Evolutionary conservation across 2,888 invertebrate species (phyloP).

Genomic region (Calliphora vomitoria): DNA sequence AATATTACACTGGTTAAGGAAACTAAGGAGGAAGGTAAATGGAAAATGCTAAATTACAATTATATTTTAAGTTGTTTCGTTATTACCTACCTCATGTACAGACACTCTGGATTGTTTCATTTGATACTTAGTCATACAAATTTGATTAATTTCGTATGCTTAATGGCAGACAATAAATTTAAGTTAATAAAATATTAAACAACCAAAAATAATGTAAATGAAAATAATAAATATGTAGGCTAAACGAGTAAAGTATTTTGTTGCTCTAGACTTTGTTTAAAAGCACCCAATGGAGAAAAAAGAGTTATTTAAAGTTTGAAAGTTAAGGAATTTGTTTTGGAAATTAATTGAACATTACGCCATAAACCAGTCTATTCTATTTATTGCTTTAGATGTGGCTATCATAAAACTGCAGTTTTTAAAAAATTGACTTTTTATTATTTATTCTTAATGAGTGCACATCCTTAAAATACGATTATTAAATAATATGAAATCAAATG

Average conservation of each 20-base stretch:
- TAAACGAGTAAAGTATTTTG: constrained; percentile 7
- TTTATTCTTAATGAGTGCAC: no score
- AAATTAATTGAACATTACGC: no score
- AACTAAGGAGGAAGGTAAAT: background rate
- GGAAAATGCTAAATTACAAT: constrained; percentile 55
- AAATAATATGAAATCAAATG: no score
- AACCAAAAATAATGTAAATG: constrained; percentile 19
- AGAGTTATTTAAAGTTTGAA: no score
- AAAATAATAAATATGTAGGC: constrained; percentile 4
- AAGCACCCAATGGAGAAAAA: no score
- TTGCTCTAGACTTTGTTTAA: no score
- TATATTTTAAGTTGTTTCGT: constrained; percentile 45
- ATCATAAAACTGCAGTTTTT: no score
- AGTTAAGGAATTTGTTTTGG: no score
- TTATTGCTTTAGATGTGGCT: no score
- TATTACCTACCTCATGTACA: constrained; percentile 1
- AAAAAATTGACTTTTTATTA: no score
- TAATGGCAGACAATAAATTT: constrained; percentile 82
- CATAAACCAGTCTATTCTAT: no score
- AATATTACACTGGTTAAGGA: constrained; percentile 60
- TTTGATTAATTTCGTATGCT: constrained; percentile 81
- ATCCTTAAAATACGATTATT: no score
- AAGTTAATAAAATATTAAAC: constrained; percentile 79
- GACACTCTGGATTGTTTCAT: constrained; percentile 33
- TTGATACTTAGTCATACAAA: constrained; percentile 73